phyloP scores from a whole-genome alignment of 2,888 invertebrate species.

The Drosophila buzzatii region DNA sequence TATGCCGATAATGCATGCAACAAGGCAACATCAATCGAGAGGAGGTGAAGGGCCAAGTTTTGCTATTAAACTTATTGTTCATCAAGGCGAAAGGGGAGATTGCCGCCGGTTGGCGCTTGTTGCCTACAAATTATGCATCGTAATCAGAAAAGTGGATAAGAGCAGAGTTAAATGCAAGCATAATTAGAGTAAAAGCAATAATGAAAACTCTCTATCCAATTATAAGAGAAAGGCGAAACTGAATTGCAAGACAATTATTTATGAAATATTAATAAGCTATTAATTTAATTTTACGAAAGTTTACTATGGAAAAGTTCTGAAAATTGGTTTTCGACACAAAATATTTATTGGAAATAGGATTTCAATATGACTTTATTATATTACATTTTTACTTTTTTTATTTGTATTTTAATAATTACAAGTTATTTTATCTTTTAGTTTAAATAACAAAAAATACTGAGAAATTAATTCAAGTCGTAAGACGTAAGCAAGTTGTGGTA shows the following conservation, averaged over 20 bases:
- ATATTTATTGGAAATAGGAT: no score
- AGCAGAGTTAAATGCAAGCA: not conserved
- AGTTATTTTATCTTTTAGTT: no score
- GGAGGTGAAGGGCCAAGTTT: conserved; percentile 43
- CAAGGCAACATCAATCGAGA: conserved; percentile 13
- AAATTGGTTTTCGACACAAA: no score
- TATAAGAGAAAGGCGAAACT: not conserved
- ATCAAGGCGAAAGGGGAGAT: conserved; percentile 16
- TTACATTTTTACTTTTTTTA: no score
- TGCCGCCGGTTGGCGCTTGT: not conserved
- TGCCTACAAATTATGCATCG: conserved; percentile 8
- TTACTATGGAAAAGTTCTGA: no score
- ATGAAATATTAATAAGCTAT: not conserved
- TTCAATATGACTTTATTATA: no score
- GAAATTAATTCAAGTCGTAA: no score
- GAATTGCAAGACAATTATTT: not conserved
- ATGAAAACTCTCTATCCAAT: not conserved
- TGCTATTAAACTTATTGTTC: conserved; percentile 61
- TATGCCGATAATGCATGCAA: conserved; percentile 75
- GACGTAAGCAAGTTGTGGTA: no score
- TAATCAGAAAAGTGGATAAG: conserved; percentile 6
- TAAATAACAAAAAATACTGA: no score
- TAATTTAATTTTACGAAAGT: no score
- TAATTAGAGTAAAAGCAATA: conserved; percentile 2
- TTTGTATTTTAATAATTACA: no score